Evolutionary conservation across 2,113 vertebrate genomes (phyloP).

Genomic region (Colinus virginianus): DNA sequence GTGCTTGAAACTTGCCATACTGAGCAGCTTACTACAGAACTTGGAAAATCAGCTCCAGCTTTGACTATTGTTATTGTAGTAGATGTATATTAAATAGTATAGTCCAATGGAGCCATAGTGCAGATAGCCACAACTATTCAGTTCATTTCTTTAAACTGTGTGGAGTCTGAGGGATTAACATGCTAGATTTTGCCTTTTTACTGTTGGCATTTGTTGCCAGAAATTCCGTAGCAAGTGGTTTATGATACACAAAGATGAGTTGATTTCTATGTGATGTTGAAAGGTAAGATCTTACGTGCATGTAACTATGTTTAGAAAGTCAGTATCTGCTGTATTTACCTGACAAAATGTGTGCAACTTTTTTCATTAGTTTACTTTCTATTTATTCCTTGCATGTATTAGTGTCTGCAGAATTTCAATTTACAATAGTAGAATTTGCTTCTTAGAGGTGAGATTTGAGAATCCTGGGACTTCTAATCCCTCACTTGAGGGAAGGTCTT

Average conservation of each 20-base stretch:
- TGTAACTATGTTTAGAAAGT: background rate
- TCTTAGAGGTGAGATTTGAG: background rate
- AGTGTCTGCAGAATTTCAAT: background rate
- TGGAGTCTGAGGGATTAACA: background rate
- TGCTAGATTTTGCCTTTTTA: background rate
- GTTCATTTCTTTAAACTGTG: background rate
- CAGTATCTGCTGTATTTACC: background rate
- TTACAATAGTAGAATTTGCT: background rate
- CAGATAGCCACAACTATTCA: background rate
- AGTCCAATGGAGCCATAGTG: background rate
- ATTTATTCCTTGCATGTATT: background rate
- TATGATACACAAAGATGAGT: background rate
- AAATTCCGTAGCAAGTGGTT: background rate
- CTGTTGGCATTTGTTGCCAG: background rate
- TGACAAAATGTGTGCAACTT: background rate
- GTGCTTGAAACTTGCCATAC: background rate
- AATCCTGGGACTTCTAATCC: background rate
- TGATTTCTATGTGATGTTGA: background rate
- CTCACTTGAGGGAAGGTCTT: background rate
- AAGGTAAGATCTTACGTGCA: background rate
- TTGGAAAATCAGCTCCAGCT: background rate
- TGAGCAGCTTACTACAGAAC: background rate
- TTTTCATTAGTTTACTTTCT: background rate
- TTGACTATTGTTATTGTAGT: background rate
- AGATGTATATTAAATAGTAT: background rate